Evolutionary conservation across 2,113 vertebrate species (phyloP).

Genomic region (Cricetomys ansorgei): DNA sequence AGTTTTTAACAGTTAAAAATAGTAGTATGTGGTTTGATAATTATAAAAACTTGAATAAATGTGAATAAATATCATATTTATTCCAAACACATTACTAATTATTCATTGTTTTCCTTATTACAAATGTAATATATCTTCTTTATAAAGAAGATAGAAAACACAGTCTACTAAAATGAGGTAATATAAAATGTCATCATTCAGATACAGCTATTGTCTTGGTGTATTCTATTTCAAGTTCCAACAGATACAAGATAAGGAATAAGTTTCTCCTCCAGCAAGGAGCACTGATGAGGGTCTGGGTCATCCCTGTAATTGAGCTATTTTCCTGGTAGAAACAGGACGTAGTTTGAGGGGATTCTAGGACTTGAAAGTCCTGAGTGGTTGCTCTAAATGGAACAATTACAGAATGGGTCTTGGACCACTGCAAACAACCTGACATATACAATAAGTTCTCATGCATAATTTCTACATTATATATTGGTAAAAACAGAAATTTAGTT

Average conservation of each 20-base stretch:
- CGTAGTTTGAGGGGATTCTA: not conserved
- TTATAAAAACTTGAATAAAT: not conserved
- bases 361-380: too few relatives aligned
- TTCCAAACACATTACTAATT: not conserved
- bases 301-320: not conserved
- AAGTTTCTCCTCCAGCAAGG: not conserved
- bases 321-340: not conserved
- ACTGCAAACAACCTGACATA: too few relatives aligned
- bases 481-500: not conserved
- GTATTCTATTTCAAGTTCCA: not conserved
- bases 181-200: not conserved
- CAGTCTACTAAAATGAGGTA: not conserved
- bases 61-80: not conserved
- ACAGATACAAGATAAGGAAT: not conserved
- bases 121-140: not conserved
- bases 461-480: not conserved
- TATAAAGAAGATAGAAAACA: not conserved
- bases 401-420: not conserved
- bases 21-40: not conserved
- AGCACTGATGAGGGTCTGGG: too few relatives aligned
- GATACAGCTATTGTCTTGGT: not conserved
- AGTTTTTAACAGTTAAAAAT: not conserved
- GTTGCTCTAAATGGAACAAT: too few relatives aligned
- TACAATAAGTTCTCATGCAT: not conserved
- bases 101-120: not conserved